phyloP scores from a whole-genome alignment of 2,797 vertebrate genomes.

The Silurus lanzhouensis region DNA sequence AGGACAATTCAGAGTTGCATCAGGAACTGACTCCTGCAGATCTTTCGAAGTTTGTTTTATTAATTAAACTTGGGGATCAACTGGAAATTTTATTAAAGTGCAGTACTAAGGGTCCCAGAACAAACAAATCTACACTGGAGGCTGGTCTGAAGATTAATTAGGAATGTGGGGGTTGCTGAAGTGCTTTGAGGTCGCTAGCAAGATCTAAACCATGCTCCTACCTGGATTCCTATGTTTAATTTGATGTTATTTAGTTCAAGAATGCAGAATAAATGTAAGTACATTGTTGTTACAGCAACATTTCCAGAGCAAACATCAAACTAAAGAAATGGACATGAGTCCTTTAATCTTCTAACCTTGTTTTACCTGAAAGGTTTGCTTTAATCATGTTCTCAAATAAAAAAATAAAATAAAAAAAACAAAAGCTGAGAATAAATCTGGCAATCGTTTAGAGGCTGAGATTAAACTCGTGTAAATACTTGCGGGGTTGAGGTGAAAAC shows the following conservation, averaged over 20 bases:
- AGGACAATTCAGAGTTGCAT: neutral
- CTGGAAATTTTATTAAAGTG: neutral
- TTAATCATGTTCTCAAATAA: conserved; percentile 3
- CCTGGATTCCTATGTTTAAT: neutral
- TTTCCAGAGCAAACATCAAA: neutral
- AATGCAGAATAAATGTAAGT: neutral
- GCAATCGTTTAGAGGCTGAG: neutral
- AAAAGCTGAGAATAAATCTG: neutral
- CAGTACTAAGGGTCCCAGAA: neutral
- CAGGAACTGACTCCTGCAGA: neutral
- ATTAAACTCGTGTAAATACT: conserved; percentile 8
- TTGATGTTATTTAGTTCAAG: neutral
- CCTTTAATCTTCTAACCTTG: conserved; percentile 5
- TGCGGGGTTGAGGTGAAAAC: neutral
- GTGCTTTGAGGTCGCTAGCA: neutral
- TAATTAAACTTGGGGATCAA: neutral
- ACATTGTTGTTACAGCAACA: too few relatives aligned
- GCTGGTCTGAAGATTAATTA: too few relatives aligned
- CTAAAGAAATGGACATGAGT: neutral
- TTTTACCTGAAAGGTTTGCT: neutral
- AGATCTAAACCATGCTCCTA: neutral
- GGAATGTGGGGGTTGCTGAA: neutral
- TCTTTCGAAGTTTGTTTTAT: neutral
- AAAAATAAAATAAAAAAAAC: neutral
- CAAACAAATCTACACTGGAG: neutral